Base-by-base conservation (phyloP, 2,888 invertebrate genomes). In the Agrochola macilenta region DNA sequence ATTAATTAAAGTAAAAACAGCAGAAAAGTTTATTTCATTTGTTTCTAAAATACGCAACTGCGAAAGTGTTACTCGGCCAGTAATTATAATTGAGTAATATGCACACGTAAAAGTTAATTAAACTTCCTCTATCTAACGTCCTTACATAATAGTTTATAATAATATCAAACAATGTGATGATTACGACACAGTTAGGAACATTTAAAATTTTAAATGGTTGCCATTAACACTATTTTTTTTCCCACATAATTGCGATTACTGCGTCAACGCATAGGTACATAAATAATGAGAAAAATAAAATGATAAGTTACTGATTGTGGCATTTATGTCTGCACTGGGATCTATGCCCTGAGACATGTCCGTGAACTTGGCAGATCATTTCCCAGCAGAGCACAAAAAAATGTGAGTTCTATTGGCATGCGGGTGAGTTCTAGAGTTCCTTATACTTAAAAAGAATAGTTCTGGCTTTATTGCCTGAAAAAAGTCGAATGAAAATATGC, bases 101-200 rank as follows among this genome's bases (percentile, higher is more conserved):
- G 60, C 60, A 65, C 69, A 79, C 69, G 76, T 71, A 73, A 81
- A 76, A 69, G 77, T 81, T 78, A 78, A 81, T 78, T 68, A 70
- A 70, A 73, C 83, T 83, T 83, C 83, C 83, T 81, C 61, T 80
- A 69, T 76, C 61, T 76, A 80, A 14, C 76, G n/a, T 30, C 23
- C 52, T 83, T 83, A 73, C 76, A 68, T 83, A 83, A 82, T 58
- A 71, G 26, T 57, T 68, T 49, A 58, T 73, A 80, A 79, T 70
- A 70, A 43, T 52, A 69, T 26, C 30, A 81, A 81, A 81, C 70
- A 76, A 70, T 81, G 65, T 69, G 57, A 81, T 71, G 61, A 76
- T 81, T 76, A 71, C 52, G 70, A 52, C 57, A 76, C 49, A 71
- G 66, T 76, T 69, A 35, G 20, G 75, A 79, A 20, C 23, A n/a